These are phyloP conservation scores for Leptinotarsa peninsularis DNA, from an alignment of 2,888 invertebrate species.

Conservation along the genomic window DNA sequence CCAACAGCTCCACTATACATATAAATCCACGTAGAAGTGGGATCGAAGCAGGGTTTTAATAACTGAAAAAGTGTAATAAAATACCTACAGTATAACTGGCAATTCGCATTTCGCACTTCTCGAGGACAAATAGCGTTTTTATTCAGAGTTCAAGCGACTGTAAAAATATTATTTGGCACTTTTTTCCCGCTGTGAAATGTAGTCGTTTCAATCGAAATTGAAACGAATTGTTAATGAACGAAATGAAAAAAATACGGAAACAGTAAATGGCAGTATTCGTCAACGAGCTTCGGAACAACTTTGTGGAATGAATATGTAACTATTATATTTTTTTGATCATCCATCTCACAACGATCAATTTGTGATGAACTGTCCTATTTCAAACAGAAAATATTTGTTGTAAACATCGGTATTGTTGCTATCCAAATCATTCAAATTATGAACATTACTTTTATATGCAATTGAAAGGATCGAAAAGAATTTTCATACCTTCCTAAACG, in stretches of 20 bases:
- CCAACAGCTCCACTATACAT: constrained; percentile 6
- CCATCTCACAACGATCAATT: no score
- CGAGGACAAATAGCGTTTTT: constrained; percentile 16
- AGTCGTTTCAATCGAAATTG: not conserved
- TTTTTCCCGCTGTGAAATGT: not conserved
- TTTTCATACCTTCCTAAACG: no score
- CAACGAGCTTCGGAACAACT: not conserved
- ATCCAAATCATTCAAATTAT: no score
- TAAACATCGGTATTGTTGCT: no score
- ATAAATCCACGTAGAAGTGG: constrained; percentile 9
- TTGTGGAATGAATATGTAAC: not conserved
- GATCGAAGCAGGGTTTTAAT: constrained; percentile 11
- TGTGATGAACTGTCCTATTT: no score
- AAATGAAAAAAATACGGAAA: not conserved
- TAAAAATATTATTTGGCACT: not conserved
- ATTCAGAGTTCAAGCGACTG: not conserved
- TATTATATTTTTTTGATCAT: not conserved
- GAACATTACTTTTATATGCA: no score
- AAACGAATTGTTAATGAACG: not conserved
- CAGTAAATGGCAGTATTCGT: not conserved
- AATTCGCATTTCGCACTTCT: constrained; percentile 14
- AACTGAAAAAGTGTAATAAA: constrained; percentile 17
- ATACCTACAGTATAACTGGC: constrained; percentile 18
- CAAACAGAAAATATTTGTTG: no score
- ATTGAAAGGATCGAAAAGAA: no score